A percentile compares a stretch with the other conserved stretches of the same genome.
These are phyloP conservation scores for Malthinus flaveolus DNA, from an alignment of 2,888 invertebrate species.

Conservation along the genomic window DNA sequence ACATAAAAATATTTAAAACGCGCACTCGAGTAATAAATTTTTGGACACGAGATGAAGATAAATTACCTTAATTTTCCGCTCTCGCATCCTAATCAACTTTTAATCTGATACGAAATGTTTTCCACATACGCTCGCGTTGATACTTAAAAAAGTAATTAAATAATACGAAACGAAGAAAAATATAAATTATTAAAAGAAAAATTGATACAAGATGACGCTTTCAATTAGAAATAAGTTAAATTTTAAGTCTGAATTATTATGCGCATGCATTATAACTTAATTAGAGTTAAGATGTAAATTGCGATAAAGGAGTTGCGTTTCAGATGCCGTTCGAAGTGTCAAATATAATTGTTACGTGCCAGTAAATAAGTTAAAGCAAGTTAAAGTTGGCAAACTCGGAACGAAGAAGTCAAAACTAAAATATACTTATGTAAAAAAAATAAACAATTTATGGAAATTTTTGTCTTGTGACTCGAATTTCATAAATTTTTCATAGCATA, in stretches of 20 bases:
- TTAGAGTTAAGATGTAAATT: slow-evolving; percentile 11
- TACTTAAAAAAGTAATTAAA: slow-evolving; percentile 5
- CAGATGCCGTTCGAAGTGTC: not conserved
- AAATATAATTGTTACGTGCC: slow-evolving; percentile 2
- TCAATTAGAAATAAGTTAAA: not conserved
- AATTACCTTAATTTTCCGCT: slow-evolving; percentile 9
- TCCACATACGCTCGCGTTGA: slow-evolving; percentile 3
- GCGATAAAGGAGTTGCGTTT: slow-evolving; percentile 1
- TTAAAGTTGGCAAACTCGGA: not conserved
- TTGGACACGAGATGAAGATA: slow-evolving; percentile 16
- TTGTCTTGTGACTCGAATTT: too few relatives aligned
- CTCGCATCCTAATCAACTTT: slow-evolving; percentile 13
- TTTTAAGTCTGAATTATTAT: slow-evolving; percentile 8
- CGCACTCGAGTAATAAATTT: slow-evolving; percentile 8
- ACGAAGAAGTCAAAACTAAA: too few relatives aligned
- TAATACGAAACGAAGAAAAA: not conserved
- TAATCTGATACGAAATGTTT: slow-evolving; percentile 11
- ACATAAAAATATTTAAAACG: slow-evolving; percentile 10
- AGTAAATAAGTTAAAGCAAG: slow-evolving; percentile 2
- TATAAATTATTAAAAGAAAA: not conserved
- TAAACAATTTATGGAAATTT: too few relatives aligned
- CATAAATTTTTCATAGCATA: too few relatives aligned
- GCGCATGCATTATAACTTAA: slow-evolving; percentile 14
- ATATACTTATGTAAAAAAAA: too few relatives aligned
- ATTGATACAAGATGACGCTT: not conserved